Conservation (phyloP, 1,140 invertebrate genomes). For the Chelonus insularis region DNA sequence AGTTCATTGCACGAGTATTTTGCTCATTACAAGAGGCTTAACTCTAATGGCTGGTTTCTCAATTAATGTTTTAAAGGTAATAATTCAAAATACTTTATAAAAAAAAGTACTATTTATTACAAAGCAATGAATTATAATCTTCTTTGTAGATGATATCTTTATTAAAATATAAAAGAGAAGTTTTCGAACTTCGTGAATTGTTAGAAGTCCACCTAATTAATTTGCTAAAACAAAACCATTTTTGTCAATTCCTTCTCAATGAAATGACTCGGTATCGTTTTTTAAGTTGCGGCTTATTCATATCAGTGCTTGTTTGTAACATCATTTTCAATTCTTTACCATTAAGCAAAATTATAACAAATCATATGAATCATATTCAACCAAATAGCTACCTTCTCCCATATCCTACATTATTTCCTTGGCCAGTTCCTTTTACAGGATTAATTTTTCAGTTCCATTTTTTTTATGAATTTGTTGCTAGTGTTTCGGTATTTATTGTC, state of each 20-base stretch:
- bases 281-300: not conserved
- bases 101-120: no score
- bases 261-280: slow-evolving; percentile 5
- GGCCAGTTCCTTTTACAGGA: slow-evolving; percentile 5
- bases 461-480: slow-evolving; percentile 7
- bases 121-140: no score
- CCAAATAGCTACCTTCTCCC: slow-evolving; percentile 20
- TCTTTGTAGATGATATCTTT: slow-evolving; percentile 16
- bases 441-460: slow-evolving; percentile 27
- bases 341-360: no score
- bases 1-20: no score
- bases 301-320: not conserved
- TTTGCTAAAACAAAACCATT: not conserved
- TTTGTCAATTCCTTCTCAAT: slow-evolving; percentile 7
- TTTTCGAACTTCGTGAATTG: slow-evolving; percentile 8
- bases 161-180: slow-evolving; percentile 13
- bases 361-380: not conserved
- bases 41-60: no score
- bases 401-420: slow-evolving; percentile 25
- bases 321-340: not conserved
- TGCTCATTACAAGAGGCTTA: no score
- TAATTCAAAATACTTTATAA: no score
- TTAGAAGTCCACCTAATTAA: slow-evolving; percentile 18
- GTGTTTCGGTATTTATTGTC: slow-evolving; percentile 10
- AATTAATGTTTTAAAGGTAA: no score